phyloP scores from a whole-genome alignment of 2,888 invertebrate species.

The Merodon equestris region DNA sequence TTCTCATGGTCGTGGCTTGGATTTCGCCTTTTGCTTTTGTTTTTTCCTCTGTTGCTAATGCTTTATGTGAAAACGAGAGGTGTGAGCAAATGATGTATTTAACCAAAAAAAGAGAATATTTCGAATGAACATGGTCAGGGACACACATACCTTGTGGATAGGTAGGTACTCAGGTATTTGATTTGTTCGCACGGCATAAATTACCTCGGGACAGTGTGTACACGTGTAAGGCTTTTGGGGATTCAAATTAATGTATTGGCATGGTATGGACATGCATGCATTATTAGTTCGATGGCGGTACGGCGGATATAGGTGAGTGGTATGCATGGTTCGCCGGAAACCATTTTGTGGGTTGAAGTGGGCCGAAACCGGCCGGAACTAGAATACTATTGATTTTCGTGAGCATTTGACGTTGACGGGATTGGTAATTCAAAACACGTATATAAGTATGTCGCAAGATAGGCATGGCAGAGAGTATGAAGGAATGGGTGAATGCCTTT shows the following conservation, averaged over 20 bases:
- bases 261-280: neutral
- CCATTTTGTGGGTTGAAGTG: no score
- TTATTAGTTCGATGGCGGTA: neutral
- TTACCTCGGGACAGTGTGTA: conserved; percentile 17
- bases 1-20: conserved; percentile 44
- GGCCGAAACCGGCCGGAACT: no score
- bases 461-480: no score
- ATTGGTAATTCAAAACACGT: neutral
- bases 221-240: conserved; percentile 1
- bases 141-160: conserved; percentile 4
- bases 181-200: conserved; percentile 52
- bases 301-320: no score
- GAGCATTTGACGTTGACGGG: no score
- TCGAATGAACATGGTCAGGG: conserved; percentile 34
- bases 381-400: no score
- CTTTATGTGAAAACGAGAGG: conserved; percentile 4
- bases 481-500: no score
- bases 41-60: neutral
- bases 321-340: no score
- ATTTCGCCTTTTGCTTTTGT: conserved; percentile 14
- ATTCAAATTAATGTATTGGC: conserved; percentile 1
- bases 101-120: conserved; percentile 3
- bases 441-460: neutral
- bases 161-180: no score
- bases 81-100: conserved; percentile 13